Percentiles rank a stretch among this genome's conserved stretches.
Evolutionary conservation across 2,888 invertebrate species (phyloP).

Genomic region (Orchestes rusci): DNA sequence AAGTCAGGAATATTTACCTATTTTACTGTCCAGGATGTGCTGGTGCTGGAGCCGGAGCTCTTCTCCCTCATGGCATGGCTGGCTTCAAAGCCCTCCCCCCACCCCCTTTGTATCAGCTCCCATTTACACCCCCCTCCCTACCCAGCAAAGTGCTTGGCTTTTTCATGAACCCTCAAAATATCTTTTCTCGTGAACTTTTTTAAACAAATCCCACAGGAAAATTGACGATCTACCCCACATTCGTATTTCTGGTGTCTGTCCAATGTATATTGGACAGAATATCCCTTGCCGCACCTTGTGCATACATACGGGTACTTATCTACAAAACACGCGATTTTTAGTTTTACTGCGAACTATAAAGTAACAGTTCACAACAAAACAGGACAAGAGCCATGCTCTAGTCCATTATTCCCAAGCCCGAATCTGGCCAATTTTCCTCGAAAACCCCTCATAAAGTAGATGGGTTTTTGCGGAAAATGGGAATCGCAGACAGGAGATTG

Average conservation of each 20-base stretch:
- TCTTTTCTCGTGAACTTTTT: slow-evolving; percentile 38
- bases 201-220: slow-evolving; percentile 45
- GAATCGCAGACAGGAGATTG: too few species aligned
- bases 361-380: background rate
- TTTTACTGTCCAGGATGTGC: too few species aligned
- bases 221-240: slow-evolving; percentile 42
- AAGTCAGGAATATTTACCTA: too few species aligned
- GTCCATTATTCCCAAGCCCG: slow-evolving; percentile 12
- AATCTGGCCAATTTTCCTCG: slow-evolving; percentile 15
- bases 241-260: slow-evolving; percentile 36
- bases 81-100: too few species aligned
- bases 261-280: slow-evolving; percentile 46
- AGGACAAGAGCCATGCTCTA: too few species aligned
- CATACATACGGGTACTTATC: slow-evolving; percentile 42
- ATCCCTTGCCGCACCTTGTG: slow-evolving; percentile 52
- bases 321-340: too few species aligned
- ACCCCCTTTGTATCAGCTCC: too few species aligned
- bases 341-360: too few species aligned
- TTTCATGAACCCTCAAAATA: slow-evolving; percentile 37
- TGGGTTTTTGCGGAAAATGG: slow-evolving; percentile 14
- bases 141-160: slow-evolving; percentile 33
- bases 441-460: slow-evolving; percentile 26
- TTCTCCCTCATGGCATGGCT: too few species aligned
- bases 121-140: too few species aligned
- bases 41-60: too few species aligned